phyloP scores from a whole-genome alignment of 2,797 vertebrate species.

The Aulostomus chinensis region DNA sequence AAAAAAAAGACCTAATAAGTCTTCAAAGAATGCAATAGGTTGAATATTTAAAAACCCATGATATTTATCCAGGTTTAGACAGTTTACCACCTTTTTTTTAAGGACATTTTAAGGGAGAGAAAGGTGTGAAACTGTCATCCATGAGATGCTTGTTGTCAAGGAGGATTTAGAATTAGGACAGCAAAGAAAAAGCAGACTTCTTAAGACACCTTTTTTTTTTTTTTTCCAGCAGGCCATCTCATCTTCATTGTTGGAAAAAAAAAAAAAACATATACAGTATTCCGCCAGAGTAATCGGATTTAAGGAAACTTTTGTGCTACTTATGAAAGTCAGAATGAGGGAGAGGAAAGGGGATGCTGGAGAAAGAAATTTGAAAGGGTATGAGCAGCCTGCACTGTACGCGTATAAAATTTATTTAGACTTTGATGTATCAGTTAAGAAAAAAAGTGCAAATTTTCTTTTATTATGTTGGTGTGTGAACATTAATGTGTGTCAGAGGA shows the following conservation, averaged over 20 bases:
- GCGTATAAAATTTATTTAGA: neutral
- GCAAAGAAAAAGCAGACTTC: constrained; percentile 4
- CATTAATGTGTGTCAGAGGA: constrained; percentile 11
- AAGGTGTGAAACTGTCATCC: constrained; percentile 26
- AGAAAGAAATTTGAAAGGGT: neutral
- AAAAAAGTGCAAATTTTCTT: neutral
- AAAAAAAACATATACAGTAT: constrained; percentile 1
- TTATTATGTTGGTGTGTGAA: neutral
- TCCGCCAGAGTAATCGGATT: constrained; percentile 22
- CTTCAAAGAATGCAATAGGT: constrained; percentile 25
- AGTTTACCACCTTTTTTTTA: no score
- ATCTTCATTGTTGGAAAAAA: constrained; percentile 17
- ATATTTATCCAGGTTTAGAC: constrained; percentile 31
- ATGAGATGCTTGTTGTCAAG: constrained; percentile 37
- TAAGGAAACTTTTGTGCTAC: constrained; percentile 20
- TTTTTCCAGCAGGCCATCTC: constrained; percentile 11
- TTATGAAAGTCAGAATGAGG: constrained; percentile 15
- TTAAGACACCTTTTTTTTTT: constrained; percentile 10
- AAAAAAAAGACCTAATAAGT: no score
- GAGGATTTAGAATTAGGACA: constrained; percentile 41
- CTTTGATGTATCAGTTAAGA: neutral
- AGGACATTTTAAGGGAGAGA: constrained; percentile 23
- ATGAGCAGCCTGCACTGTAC: neutral
- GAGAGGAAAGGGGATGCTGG: neutral
- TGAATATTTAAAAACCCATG: constrained; percentile 17